phyloP scores from a whole-genome alignment of 2,113 vertebrate genomes.

The Notarius lentiginosus region DNA sequence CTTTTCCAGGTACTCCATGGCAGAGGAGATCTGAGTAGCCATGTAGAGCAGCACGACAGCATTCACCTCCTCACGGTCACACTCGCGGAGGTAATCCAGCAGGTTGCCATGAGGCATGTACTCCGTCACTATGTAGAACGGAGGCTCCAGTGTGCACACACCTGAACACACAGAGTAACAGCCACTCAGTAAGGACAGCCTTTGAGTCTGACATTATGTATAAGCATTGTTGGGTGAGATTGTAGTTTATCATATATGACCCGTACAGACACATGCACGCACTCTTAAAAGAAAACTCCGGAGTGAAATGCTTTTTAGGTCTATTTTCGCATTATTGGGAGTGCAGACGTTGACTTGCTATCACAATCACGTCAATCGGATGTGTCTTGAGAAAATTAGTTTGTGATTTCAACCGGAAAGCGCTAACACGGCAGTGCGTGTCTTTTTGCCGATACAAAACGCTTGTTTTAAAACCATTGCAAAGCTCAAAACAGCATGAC shows the following conservation, averaged over 20 bases:
- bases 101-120: conserved; percentile 98
- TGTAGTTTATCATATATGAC: not conserved
- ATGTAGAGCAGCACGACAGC: conserved; percentile 97
- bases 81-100: conserved; percentile 93
- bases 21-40: conserved; percentile 99
- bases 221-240: not conserved
- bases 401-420: too few species aligned
- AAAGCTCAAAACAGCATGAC: too few species aligned
- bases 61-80: conserved; percentile 92
- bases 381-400: too few species aligned
- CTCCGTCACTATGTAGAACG: conserved; percentile 98
- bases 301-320: too few species aligned
- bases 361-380: too few species aligned
- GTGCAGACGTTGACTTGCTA: too few species aligned
- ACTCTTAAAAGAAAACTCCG: too few species aligned
- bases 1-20: conserved; percentile 99
- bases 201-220: not conserved
- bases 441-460: too few species aligned
- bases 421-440: too few species aligned
- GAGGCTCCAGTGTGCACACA: conserved; percentile 94
- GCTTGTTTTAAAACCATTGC: too few species aligned
- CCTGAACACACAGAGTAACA: conserved; percentile 67
- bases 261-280: too few species aligned
- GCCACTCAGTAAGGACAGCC: not conserved
- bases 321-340: too few species aligned